Conservation (phyloP, 2,797 vertebrate genomes). For the Cyprinodon diabolis region DNA sequence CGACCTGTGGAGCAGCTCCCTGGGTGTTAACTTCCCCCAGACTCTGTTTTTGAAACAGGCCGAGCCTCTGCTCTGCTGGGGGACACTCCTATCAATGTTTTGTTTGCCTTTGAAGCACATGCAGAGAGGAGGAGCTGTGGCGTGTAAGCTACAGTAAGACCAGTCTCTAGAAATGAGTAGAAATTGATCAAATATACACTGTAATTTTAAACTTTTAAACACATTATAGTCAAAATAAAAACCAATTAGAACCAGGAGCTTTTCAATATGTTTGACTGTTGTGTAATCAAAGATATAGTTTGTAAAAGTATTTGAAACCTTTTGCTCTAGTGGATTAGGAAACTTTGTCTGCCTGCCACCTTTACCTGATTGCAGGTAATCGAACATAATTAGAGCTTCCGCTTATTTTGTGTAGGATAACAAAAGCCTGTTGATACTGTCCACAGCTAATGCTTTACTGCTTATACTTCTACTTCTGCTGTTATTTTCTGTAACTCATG, state of each 20-base stretch:
- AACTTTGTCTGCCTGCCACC: neutral
- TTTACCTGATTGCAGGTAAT: neutral
- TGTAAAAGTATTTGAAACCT: conserved; percentile 6
- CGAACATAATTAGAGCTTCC: neutral
- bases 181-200: neutral
- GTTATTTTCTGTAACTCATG: neutral
- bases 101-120: conserved; percentile 40
- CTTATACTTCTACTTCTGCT: neutral
- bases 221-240: neutral
- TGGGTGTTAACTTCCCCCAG: neutral
- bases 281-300: neutral
- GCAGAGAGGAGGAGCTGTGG: conserved; percentile 17
- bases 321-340: neutral
- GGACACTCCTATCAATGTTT: conserved; percentile 9
- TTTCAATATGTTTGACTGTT: neutral
- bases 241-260: neutral
- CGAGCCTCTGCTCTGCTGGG: conserved; percentile 4
- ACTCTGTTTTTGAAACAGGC: conserved; percentile 28
- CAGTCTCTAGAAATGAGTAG: neutral
- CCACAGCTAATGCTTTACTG: neutral
- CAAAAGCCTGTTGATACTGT: neutral
- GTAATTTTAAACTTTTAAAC: neutral
- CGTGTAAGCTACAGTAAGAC: neutral
- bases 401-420: neutral
- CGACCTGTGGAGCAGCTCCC: conserved; percentile 22